phyloP scores from a whole-genome alignment of 2,888 invertebrate species.

The Harmothoe impar region DNA sequence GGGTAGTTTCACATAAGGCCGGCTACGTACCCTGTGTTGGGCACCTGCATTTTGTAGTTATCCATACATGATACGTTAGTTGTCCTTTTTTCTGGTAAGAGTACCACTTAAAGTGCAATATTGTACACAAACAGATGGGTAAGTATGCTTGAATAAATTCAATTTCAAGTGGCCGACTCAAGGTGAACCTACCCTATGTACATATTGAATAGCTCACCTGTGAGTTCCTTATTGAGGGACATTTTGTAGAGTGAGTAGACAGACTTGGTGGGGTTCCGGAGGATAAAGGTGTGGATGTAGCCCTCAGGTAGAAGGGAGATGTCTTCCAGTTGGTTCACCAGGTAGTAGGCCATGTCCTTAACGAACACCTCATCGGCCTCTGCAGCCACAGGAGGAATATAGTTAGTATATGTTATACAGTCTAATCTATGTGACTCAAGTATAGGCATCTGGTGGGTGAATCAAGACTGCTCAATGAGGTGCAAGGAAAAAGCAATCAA shows the following conservation, averaged over 20 bases:
- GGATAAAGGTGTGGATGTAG: slow-evolving; percentile 74
- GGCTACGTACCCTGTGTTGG: too few species aligned
- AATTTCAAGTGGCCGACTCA: too few species aligned
- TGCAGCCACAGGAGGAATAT: slow-evolving; percentile 2
- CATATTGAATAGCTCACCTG: slow-evolving; percentile 70
- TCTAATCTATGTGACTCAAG: too few species aligned
- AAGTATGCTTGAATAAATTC: too few species aligned
- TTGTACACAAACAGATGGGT: too few species aligned
- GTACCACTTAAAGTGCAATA: neutral
- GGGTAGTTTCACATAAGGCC: too few species aligned
- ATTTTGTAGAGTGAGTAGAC: slow-evolving; percentile 75
- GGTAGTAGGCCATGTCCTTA: slow-evolving; percentile 77
- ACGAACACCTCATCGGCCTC: slow-evolving; percentile 71
- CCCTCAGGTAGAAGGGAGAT: slow-evolving; percentile 70
- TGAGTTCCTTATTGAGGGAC: slow-evolving; percentile 73
- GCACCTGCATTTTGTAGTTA: too few species aligned
- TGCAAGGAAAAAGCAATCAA: too few species aligned
- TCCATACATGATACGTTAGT: neutral
- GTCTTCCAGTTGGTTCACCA: slow-evolving; percentile 69
- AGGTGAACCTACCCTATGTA: too few species aligned
- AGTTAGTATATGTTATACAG: neutral
- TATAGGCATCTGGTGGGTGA: too few species aligned
- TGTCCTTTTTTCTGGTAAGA: neutral
- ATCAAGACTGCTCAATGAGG: too few species aligned
- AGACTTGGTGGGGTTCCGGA: slow-evolving; percentile 73